Base-by-base conservation (phyloP, 2,113 vertebrate genomes). In the Oceanodroma tethys region DNA sequence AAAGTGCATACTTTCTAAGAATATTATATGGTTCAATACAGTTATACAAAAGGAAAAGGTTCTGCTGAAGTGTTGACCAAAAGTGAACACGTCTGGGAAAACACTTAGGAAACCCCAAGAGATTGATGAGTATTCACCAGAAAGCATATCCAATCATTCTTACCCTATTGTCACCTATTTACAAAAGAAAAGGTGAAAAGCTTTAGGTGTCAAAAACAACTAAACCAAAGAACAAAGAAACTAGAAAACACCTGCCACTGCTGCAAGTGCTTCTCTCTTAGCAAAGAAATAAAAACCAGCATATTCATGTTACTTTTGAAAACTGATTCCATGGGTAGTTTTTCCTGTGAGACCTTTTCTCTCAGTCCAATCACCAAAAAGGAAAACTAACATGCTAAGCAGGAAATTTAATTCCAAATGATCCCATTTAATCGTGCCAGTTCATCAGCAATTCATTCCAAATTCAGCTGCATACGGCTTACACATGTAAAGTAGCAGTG, bases 401-500 rank as follows among this genome's bases (percentile, higher is more conserved):
- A 95, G 29, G 86, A 95, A 97, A 95, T 75, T 75, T 85, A 94
- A 15, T 68, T 94, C 66, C 86, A 86, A 92, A 81, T 47, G 91
- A 94, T 90, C 36, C 56, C 60, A 56, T 83, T 97, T 87, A 93
- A 96, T 94, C 88, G 91, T 71, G 86, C 73, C 85, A 81, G 89
- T 50, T 92, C 91, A 96, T 97, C 95, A 96, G 63, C 85, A 67
- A 85, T 40, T 94, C 50, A 48, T 43, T 95, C 94, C 71, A 81
- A 94, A 74, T 38, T 53, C 83, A 91, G 93, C 71, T 93, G 66
- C 8, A 34, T 6, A 53, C 9, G 27, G 72, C 82, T 50, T 73
- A 22, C 42, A 50, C 25, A 2, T 30, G 75, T 75, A 92, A 67
- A 74, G 42, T 0, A 66, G 76, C 81, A 50, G 79, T 1, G 55